phyloP scores from a whole-genome alignment of 1,140 invertebrate genomes.

The Diploscapter pachys region DNA sequence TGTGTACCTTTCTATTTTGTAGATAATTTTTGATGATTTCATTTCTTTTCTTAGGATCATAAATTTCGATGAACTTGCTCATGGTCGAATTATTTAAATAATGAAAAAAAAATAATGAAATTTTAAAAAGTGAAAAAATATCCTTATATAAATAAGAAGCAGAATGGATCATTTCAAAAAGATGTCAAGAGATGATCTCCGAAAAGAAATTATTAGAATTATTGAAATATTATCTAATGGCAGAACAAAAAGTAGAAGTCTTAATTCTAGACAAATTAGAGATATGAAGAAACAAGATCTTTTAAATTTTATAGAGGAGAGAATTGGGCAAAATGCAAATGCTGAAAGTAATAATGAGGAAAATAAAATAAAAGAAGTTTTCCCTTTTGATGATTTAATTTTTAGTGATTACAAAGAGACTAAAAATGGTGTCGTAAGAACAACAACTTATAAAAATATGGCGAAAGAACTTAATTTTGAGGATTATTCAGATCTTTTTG shows the following conservation, averaged over 20 bases:
- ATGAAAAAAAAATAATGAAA: too few species aligned
- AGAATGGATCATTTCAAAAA: constrained; percentile 12
- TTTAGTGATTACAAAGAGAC: constrained; percentile 37
- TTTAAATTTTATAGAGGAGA: not conserved
- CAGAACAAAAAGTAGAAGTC: not conserved
- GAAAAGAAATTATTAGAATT: too few species aligned
- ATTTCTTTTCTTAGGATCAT: constrained; percentile 35
- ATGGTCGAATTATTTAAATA: not conserved
- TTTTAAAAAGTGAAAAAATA: not conserved
- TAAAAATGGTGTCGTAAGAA: constrained; percentile 16
- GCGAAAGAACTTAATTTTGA: too few species aligned
- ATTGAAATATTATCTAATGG: not conserved
- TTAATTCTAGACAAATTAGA: not conserved
- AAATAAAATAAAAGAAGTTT: not conserved
- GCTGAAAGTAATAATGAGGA: too few species aligned
- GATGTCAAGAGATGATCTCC: constrained; percentile 19
- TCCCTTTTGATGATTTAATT: constrained; percentile 16
- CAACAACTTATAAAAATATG: too few species aligned
- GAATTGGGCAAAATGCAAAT: too few species aligned
- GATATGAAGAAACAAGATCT: not conserved
- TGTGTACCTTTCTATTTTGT: constrained; percentile 36
- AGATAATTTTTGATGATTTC: constrained; percentile 37
- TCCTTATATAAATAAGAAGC: constrained; percentile 17
- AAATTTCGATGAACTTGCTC: constrained; percentile 38
- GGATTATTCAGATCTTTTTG: too few species aligned